A percentile compares a stretch with the other conserved stretches of the same genome.
Evolutionary conservation across 53 echinoderm and acorn worm species (phyloP).

Genomic region (Paracentrotus lividus): DNA sequence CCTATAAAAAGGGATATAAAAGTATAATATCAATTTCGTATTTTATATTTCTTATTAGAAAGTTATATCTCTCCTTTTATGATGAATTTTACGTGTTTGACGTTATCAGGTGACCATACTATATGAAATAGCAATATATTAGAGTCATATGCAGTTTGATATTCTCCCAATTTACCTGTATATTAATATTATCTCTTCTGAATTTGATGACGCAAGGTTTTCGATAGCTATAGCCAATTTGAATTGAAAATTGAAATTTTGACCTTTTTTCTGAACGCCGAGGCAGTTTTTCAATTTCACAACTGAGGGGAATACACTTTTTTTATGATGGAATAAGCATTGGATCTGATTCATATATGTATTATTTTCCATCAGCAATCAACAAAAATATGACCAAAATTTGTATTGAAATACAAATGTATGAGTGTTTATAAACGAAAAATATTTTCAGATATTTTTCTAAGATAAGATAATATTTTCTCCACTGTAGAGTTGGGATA

Average conservation of each 20-base stretch:
- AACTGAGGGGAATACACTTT: constrained; percentile 29
- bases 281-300: background rate
- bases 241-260: constrained; percentile 15
- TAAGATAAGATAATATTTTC: no score
- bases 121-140: background rate
- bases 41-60: no score
- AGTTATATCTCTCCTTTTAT: background rate
- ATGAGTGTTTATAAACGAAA: no score
- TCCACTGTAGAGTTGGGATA: no score
- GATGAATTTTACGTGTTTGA: background rate
- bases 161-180: background rate
- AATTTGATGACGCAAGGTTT: background rate
- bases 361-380: background rate
- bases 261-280: background rate
- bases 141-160: background rate
- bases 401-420: no score
- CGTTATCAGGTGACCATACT: background rate
- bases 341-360: background rate
- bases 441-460: no score
- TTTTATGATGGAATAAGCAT: background rate
- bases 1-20: no score
- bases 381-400: background rate
- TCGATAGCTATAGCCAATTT: background rate
- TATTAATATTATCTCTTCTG: background rate
- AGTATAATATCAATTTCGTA: no score